Evolutionary conservation across 2,888 invertebrate species (phyloP), one percentile per base, ranked within the genome.

Genomic region (Luperina testacea): DNA sequence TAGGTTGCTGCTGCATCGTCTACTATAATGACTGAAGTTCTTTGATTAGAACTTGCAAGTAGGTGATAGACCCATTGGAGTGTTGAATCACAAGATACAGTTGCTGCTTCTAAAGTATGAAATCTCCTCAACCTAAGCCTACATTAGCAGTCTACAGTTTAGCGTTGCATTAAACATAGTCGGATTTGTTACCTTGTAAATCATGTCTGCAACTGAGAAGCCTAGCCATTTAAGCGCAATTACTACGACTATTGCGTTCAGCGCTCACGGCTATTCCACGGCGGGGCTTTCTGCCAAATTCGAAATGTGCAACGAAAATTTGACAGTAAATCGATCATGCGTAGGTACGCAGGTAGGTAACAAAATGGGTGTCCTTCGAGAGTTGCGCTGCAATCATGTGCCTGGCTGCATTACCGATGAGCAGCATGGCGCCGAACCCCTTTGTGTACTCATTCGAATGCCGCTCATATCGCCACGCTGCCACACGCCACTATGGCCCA

Each of bases 381-480:
- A 90, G 83, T 86, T 87, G 88, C 87, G 85, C 88, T 88, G 90
- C 91, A 94, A 95, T 94, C 94, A 94, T 92, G 88, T 91, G 93
- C 90, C 88, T 89, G 91, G 93, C 93, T 94, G 94, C 94, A 94
- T 95, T 95, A 94, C 94, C 91, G 88, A 92, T 92, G 94, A 92
- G 88, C 89, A 90, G 90, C 91, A 89, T 89, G 89, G 88, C 90
- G 88, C 90, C 84, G 87, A 88, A 88, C 91, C 93, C 94, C 94
- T 95, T 95, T 96, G 95, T 95, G 95, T 94, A 94, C 95, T 95
- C 95, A 95, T 95, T 95, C 94, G 94, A 92, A 95, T 95, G 95
- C 95, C 90, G 94, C 93, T 94, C 95, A 94, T 96, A 96, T 95
- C 95, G 93, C 90, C 91, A 91, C 91, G 90, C 92, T 90, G 90